Conservation (phyloP, 2,113 vertebrate species). For the Pelecanus crispus region DNA sequence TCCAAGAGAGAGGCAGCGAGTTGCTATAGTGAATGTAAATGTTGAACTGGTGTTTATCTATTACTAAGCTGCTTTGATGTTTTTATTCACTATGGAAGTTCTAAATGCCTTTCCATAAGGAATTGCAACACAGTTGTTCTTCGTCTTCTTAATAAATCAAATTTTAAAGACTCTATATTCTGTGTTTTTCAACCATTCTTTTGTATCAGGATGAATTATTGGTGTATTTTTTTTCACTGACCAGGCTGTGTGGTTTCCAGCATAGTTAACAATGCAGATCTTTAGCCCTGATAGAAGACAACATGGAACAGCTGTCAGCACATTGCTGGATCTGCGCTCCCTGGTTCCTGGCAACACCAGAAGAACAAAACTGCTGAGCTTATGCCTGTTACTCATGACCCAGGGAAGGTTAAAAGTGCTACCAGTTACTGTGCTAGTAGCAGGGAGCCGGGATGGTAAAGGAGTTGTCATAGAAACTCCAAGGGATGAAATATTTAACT, state of each 20-base stretch:
- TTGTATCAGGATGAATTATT: not conserved
- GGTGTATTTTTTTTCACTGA: not conserved
- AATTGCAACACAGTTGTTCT: not conserved
- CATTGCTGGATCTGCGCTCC: not conserved
- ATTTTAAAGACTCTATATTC: not conserved
- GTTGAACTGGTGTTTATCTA: not conserved
- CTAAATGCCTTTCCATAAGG: not conserved
- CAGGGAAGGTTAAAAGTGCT: not conserved
- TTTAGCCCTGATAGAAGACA: not conserved
- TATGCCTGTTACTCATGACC: not conserved
- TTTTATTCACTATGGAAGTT: not conserved
- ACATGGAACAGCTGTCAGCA: not conserved
- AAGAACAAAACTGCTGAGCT: not conserved
- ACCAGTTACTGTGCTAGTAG: not conserved
- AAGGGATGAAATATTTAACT: not conserved
- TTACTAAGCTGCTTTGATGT: not conserved
- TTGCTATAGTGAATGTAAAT: conserved; percentile 44
- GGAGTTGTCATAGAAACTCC: conserved; percentile 24
- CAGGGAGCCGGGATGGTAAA: not conserved
- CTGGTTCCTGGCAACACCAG: not conserved
- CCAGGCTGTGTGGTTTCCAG: not conserved
- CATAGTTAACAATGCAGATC: not conserved
- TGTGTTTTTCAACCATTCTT: not conserved
- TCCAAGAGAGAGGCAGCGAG: not conserved
- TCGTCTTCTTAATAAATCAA: not conserved